phyloP scores from a whole-genome alignment of 2,113 vertebrate species.

The Lethenteron reissneri region DNA sequence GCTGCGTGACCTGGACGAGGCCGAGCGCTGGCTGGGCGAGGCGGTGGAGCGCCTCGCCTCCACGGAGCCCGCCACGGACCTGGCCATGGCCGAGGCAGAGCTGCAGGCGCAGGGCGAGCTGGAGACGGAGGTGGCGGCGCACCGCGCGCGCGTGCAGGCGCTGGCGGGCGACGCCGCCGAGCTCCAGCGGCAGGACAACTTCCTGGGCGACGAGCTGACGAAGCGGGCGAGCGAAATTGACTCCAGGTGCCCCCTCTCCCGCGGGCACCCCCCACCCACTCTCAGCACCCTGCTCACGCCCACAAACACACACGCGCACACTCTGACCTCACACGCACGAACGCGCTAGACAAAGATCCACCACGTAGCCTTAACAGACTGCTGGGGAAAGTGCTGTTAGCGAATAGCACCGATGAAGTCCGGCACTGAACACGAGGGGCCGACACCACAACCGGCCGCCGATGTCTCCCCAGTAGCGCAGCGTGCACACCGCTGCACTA shows the following conservation, averaged over 20 bases:
- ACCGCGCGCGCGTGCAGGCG: constrained; percentile 25
- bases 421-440: too few species aligned
- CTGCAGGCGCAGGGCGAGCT: constrained; percentile 37
- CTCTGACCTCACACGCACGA: too few species aligned
- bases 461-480: too few species aligned
- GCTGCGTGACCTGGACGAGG: constrained; percentile 31
- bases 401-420: too few species aligned
- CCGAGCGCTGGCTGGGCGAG: constrained; percentile 34
- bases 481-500: too few species aligned
- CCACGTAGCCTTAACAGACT: too few species aligned
- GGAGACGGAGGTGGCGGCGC: constrained; percentile 34
- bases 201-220: constrained; percentile 36
- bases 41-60: constrained; percentile 29
- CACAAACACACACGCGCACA: too few species aligned
- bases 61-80: constrained; percentile 22
- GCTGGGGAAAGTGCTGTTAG: too few species aligned
- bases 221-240: constrained; percentile 28
- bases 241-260: constrained; percentile 25
- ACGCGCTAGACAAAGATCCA: too few species aligned
- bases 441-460: too few species aligned
- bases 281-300: not conserved
- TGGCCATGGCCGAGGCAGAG: constrained; percentile 27
- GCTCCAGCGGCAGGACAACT: constrained; percentile 31
- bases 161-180: constrained; percentile 28
- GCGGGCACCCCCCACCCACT: not conserved